A percentile compares a stretch with the other conserved stretches of the same genome.
phyloP scores from a whole-genome alignment of 2,113 vertebrate species.

The Pontoporia blainvillei region DNA sequence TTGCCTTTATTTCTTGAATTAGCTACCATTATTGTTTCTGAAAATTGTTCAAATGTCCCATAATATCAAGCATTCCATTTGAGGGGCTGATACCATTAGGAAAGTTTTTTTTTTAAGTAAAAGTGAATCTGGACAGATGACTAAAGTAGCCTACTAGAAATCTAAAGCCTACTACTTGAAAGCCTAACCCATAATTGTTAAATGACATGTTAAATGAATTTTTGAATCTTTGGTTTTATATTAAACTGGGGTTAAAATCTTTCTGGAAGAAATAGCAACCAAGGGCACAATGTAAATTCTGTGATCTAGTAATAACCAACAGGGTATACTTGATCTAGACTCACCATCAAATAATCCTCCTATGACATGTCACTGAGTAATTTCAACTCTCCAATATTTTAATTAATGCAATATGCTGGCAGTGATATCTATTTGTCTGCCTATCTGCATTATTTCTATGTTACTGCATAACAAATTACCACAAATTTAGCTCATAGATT shows the following conservation, averaged over 20 bases:
- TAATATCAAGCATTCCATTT: not conserved
- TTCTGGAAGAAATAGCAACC: not conserved
- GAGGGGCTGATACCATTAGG: not conserved
- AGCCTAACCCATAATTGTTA: not conserved
- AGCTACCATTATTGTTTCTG: not conserved
- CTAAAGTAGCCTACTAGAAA: not conserved
- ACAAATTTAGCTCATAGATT: not conserved
- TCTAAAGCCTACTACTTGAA: not conserved
- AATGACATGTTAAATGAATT: not conserved
- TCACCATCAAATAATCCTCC: not conserved
- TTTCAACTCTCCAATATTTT: not conserved
- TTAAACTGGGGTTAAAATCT: not conserved
- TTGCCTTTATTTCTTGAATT: conserved; percentile 23
- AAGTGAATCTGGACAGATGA: not conserved
- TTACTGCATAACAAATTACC: not conserved
- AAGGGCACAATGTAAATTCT: not conserved
- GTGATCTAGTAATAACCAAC: not conserved
- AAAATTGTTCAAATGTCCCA: not conserved
- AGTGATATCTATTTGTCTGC: not conserved
- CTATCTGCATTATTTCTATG: not conserved
- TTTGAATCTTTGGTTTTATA: not conserved
- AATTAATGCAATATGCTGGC: not conserved
- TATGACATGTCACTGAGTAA: not conserved
- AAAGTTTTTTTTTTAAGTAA: not conserved
- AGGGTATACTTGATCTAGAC: not conserved